A percentile compares a stretch with the other conserved stretches of the same genome.
Conservation (phyloP, 2,113 vertebrate species). For the Varanus komodoensis region DNA sequence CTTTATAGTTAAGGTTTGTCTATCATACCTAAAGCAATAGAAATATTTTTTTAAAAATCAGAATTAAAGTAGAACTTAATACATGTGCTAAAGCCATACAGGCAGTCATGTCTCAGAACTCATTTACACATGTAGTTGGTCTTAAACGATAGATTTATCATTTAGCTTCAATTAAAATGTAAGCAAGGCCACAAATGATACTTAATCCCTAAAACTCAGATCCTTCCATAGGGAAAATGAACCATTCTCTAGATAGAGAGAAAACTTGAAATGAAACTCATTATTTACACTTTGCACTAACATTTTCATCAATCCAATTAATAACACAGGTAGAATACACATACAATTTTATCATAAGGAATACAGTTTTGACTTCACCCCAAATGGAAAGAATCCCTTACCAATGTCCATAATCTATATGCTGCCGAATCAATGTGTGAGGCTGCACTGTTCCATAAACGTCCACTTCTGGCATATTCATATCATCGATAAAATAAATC, state of each 20-base stretch:
- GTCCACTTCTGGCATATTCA: conserved; percentile 84
- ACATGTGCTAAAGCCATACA: neutral
- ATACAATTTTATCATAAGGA: neutral
- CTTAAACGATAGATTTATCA: neutral
- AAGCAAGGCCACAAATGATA: neutral
- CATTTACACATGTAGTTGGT: neutral
- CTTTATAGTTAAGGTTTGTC: conserved; percentile 82
- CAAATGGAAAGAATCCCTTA: conserved; percentile 55
- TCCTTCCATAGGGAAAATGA: neutral
- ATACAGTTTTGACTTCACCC: neutral
- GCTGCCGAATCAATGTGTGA: conserved; percentile 80
- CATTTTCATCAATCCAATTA: neutral
- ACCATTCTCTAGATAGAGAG: neutral
- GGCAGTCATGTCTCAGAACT: neutral
- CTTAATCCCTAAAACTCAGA: neutral
- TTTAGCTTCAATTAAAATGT: neutral
- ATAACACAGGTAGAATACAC: neutral
- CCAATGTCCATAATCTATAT: conserved; percentile 83
- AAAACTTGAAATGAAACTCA: neutral
- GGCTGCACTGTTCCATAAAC: conserved; percentile 79
- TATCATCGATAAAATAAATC: conserved; percentile 83
- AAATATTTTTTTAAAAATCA: conserved; percentile 16
- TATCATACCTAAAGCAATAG: conserved; percentile 77
- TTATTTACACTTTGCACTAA: neutral
- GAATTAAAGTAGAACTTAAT: conserved; percentile 2